Base-by-base conservation (phyloP, 2,113 vertebrate genomes). In the Amia ocellicauda region DNA sequence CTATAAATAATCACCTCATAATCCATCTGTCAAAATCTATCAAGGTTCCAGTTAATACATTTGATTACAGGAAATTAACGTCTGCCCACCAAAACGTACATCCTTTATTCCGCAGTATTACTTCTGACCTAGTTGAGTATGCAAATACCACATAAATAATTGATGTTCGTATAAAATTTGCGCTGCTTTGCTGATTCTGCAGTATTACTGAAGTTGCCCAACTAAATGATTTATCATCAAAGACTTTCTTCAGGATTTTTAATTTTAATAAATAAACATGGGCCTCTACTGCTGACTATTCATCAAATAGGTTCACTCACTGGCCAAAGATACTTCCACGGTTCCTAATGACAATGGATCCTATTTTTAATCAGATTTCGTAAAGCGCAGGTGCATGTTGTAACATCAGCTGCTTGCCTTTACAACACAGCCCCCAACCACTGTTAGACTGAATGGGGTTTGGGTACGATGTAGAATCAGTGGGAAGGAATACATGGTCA, bases 1-100 rank as follows among this genome's bases (percentile, higher is more conserved):
- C 81, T 79, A 80, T 85, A 88, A 88, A 89, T 88, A 87, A 88
- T 87, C 82, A 80, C 80, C 86, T 82, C 81, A 86, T 86, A 85
- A 88, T 86, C 78, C 76, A 79, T 80, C 76, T 85, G 86, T 85
- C 87, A 87, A 75, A 85, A 82, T 83, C 76, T 61, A 87, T 85
- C 76, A 77, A 77, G 77, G 66, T 75, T 73, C 72, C 70, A 75
- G 78, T 84, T 84, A 83, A 77, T 51, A 58, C 42, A 20, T 52
- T 41, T 58, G 45, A 66, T 86, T 85, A 77, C 63, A 66, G 11
- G 43, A 53, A 52, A 16, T 19, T 13, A 52, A 56, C 24, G 47
- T 31, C 58, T 27, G 17, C 50, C 26, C 53, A 22, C 40, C 56
- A 63, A 29, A n/a, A 49, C 53, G 8, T 28, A 23, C 47, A 51